A percentile compares a stretch with the other conserved stretches of the same genome.
phyloP scores from a whole-genome alignment of 2,797 vertebrate species.

The Girardinus metallicus region DNA sequence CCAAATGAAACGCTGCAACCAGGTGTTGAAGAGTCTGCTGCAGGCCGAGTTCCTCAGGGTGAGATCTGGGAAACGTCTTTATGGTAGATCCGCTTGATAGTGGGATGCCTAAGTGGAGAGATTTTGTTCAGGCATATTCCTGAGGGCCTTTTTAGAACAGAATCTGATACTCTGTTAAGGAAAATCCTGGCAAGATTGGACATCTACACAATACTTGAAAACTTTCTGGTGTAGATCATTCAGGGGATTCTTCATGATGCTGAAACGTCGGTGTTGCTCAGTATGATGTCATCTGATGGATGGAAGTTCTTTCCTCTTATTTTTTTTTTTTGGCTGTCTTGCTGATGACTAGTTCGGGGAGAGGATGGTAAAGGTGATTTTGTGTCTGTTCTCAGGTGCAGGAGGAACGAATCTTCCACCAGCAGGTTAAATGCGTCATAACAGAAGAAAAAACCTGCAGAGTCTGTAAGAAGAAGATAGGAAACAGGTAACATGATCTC shows the following conservation, averaged over 20 bases:
- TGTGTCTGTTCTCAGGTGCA: slow-evolving; percentile 84
- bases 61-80: slow-evolving; percentile 34
- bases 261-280: neutral
- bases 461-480: slow-evolving; percentile 99
- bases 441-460: slow-evolving; percentile 98
- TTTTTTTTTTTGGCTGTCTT: neutral
- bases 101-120: neutral
- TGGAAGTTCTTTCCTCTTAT: neutral
- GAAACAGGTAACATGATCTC: slow-evolving; percentile 88
- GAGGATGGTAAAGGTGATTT: neutral
- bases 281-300: neutral
- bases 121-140: neutral
- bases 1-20: slow-evolving; percentile 92
- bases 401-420: slow-evolving; percentile 96
- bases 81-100: neutral
- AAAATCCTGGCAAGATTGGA: neutral
- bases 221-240: neutral
- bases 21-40: slow-evolving; percentile 96
- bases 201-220: neutral
- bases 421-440: slow-evolving; percentile 97
- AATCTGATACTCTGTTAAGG: neutral
- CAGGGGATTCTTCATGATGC: neutral
- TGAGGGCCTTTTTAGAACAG: neutral
- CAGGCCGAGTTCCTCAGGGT: slow-evolving; percentile 96
- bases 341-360: neutral